Base-by-base conservation (phyloP, 2,888 invertebrate species). In the Agrenia bidenticulata region DNA sequence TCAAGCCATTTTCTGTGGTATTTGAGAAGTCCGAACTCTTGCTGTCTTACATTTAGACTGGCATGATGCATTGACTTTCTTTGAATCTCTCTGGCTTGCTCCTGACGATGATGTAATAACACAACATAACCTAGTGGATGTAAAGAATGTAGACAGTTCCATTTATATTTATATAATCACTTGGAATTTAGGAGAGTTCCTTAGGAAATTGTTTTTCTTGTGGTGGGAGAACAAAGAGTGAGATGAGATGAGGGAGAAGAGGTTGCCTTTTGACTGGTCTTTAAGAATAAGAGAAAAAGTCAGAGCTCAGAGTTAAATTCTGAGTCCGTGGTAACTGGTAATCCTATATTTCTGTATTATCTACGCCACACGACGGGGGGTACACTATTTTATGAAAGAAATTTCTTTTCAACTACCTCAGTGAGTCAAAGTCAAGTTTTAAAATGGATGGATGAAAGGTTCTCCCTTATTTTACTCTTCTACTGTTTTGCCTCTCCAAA, bases 311-410 rank as follows among this genome's bases (percentile, higher is more conserved):
- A 17, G 27, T 55, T 27, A 21, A 21, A 17, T 57, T 27, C 9
- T 55, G 55, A 37, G 57, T 41, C 57, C 37, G 32, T 4, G 11
- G 32, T 32, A 32, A 32, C 32, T 27, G 32, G 57, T 57, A 57
- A 57, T 57, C 57, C 57, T 57, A 57, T 57, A 57, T 57, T 57
- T 57, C 57, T 57, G 57, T 57, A 41, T 57, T 41, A 57, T 57
- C 57, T 24, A 41, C 57, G 57, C 57, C 39, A 57, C 57, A 21
- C 57, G n/a, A n/a, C 57, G 57, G 57, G 57, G 39, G 57, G 55
- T 37, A 23, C 41, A 23, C 41, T 57, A 57, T 57, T 57, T 57
- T 57, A 57, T 57, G 57, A 57, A 57, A 57, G 57, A 57, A 57
- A 57, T 57, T 57, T 57, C 57, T 41, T 41, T 57, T 57, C 57